Evolutionary conservation across 2,113 vertebrate species (phyloP).

Genomic region (Amphiprion percula): DNA sequence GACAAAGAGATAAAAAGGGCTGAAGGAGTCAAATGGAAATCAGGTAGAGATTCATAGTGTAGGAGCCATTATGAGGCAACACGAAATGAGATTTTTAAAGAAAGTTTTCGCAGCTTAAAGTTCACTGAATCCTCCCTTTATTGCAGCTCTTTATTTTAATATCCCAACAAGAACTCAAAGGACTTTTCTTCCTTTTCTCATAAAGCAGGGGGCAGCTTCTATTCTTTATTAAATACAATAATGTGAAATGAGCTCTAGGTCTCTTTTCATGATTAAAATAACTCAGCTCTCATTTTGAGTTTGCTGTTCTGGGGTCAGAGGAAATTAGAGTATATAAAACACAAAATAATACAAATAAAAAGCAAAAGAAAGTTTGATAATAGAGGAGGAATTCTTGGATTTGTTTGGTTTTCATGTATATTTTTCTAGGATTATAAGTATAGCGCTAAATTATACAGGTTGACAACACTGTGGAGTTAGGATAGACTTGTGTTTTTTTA

Average conservation of each 20-base stretch:
- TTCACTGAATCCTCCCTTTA: constrained; percentile 3
- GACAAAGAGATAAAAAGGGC: constrained; percentile 31
- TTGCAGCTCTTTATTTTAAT: constrained; percentile 15
- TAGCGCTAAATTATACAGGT: no score
- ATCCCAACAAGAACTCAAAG: background rate
- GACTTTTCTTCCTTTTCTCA: background rate
- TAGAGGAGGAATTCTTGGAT: no score
- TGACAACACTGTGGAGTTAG: no score
- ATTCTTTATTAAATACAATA: background rate
- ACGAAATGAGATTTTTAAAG: constrained; percentile 9
- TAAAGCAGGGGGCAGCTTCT: background rate
- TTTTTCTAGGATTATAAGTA: no score
- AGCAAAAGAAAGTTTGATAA: no score
- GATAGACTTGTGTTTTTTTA: no score
- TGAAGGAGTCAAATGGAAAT: constrained; percentile 39
- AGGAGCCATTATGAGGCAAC: constrained; percentile 7
- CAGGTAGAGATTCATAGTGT: constrained; percentile 32
- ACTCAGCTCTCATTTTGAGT: no score
- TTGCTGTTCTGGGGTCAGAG: no score
- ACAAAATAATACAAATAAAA: no score
- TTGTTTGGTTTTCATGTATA: no score
- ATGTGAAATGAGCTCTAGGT: background rate
- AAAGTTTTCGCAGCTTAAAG: background rate
- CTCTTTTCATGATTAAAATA: background rate
- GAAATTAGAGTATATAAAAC: no score